Evolutionary conservation across 30 jellyfish, hydroid and myxozoan genomes (phyloP).

Genomic region (Chironex yamaguchii): DNA sequence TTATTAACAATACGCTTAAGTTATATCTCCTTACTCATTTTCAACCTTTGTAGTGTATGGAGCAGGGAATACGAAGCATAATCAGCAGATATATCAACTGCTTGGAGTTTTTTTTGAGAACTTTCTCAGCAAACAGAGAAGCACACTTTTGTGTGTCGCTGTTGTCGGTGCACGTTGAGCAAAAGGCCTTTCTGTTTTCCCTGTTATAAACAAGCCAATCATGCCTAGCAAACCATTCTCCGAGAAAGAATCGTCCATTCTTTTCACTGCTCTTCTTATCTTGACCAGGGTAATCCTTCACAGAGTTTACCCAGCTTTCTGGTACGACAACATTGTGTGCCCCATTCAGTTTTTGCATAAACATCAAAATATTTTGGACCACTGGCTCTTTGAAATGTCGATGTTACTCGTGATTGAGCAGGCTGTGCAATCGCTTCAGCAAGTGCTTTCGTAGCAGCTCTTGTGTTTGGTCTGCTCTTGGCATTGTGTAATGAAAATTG

Average conservation of each 20-base stretch:
- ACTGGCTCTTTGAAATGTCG: constrained; percentile 28
- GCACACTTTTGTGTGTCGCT: constrained; percentile 45
- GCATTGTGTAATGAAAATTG: constrained; percentile 9
- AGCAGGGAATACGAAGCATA: constrained; percentile 54
- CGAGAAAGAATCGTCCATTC: constrained; percentile 35
- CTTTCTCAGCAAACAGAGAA: constrained; percentile 35
- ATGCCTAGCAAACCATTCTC: constrained; percentile 56
- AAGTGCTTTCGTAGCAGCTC: constrained; percentile 48
- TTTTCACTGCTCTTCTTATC: constrained; percentile 42
- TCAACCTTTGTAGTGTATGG: constrained; percentile 46
- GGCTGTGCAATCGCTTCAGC: constrained; percentile 54
- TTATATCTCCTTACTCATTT: constrained; percentile 42
- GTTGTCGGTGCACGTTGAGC: constrained; percentile 56
- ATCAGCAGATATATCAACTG: constrained; percentile 63
- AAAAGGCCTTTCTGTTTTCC: constrained; percentile 49
- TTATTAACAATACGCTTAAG: constrained; percentile 54
- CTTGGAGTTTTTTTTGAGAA: constrained; percentile 46
- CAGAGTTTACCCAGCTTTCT: constrained; percentile 51
- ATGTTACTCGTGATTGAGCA: constrained; percentile 44
- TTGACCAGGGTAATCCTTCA: constrained; percentile 24
- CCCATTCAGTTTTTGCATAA: constrained; percentile 23
- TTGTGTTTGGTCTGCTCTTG: constrained; percentile 41
- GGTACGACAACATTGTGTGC: constrained; percentile 4
- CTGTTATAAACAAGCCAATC: constrained; percentile 58
- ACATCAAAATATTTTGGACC: not conserved